These are phyloP conservation scores for Xanthostigma xanthostigma DNA, from an alignment of 2,888 invertebrate species.

Conservation along the genomic window DNA sequence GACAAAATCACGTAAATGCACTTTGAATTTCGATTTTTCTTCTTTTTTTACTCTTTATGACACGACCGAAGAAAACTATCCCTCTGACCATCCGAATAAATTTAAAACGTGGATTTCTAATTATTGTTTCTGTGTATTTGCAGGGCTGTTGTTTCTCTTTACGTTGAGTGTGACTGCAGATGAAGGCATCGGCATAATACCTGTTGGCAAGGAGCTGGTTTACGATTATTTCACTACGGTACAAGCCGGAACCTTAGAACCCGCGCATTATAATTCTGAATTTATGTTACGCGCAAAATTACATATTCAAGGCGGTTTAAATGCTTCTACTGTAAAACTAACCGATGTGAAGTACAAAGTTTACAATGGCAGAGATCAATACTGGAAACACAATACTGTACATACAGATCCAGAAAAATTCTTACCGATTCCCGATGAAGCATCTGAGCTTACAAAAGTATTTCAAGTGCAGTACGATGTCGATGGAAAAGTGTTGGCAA, in stretches of 20 bases:
- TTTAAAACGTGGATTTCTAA: too few relatives aligned
- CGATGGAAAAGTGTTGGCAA: conserved; percentile 19
- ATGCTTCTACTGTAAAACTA: conserved; percentile 20
- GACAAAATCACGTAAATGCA: too few relatives aligned
- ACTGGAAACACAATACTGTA: neutral
- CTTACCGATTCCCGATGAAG: conserved; percentile 14
- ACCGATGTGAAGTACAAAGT: conserved; percentile 22
- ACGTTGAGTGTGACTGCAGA: too few relatives aligned
- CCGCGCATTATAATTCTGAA: conserved; percentile 22
- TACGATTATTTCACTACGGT: conserved; percentile 27
- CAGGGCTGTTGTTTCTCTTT: too few relatives aligned
- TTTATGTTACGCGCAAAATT: conserved; percentile 24
- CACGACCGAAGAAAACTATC: too few relatives aligned
- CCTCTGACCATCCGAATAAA: too few relatives aligned
- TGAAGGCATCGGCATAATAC: conserved; percentile 16
- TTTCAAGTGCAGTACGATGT: conserved; percentile 17
- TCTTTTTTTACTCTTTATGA: too few relatives aligned
- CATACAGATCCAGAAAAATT: neutral
- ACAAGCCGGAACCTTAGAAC: conserved; percentile 24
- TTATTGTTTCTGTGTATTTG: too few relatives aligned
- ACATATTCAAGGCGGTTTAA: conserved; percentile 19
- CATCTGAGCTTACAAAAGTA: conserved; percentile 14
- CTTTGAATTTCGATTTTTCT: too few relatives aligned
- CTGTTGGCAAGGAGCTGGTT: conserved; percentile 32
- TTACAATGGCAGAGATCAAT: conserved; percentile 19